Percentiles rank a stretch among this genome's conserved stretches.
These are phyloP conservation scores for Australoheros scitulus DNA, from an alignment of 2,113 vertebrate genomes.

Conservation along the genomic window DNA sequence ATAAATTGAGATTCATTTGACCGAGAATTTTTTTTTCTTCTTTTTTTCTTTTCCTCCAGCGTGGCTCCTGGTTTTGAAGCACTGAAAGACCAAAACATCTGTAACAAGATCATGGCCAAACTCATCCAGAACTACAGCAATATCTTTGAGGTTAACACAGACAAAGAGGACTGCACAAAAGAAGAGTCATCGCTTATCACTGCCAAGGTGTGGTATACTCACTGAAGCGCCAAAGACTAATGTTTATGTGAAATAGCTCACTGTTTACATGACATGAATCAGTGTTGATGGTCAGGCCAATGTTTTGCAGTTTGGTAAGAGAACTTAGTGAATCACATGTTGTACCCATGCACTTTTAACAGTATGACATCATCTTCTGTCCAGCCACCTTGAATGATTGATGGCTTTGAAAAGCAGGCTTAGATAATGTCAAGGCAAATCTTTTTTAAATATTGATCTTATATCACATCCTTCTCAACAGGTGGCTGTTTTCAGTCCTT, in stretches of 20 bases:
- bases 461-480: slow-evolving; percentile 19
- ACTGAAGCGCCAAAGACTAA: slow-evolving; percentile 7
- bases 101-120: slow-evolving; percentile 90
- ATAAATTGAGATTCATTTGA: neutral
- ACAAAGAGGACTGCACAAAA: slow-evolving; percentile 61
- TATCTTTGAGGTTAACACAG: slow-evolving; percentile 81
- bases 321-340: slow-evolving; percentile 15
- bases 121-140: slow-evolving; percentile 86
- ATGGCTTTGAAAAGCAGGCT: slow-evolving; percentile 10
- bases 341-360: slow-evolving; percentile 17
- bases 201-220: slow-evolving; percentile 81
- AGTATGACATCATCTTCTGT: neutral
- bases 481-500: slow-evolving; percentile 21
- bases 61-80: slow-evolving; percentile 87
- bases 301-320: slow-evolving; percentile 15
- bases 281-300: neutral
- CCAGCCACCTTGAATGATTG: neutral
- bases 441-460: slow-evolving; percentile 46
- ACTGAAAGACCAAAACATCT: slow-evolving; percentile 89
- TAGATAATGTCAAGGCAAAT: slow-evolving; percentile 10
- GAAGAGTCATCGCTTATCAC: slow-evolving; percentile 75
- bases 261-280: slow-evolving; percentile 4
- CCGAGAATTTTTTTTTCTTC: neutral
- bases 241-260: slow-evolving; percentile 31
- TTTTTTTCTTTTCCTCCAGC: slow-evolving; percentile 65